Base-by-base conservation (phyloP, 2,888 invertebrate species). In the Uloborus plumipes region DNA sequence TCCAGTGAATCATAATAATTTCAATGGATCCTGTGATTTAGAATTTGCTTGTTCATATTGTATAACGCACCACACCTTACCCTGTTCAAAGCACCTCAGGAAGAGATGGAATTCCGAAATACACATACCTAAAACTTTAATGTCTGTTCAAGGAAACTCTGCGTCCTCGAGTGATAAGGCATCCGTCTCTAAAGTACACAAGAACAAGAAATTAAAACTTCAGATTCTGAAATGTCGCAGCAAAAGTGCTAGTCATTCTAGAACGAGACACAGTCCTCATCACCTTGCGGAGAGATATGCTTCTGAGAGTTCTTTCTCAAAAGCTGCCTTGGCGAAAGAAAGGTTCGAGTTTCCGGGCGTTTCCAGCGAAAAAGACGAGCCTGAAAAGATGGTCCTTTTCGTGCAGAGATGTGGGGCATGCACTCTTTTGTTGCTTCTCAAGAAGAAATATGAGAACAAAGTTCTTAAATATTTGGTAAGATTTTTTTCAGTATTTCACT, bases 21-120 rank as follows among this genome's bases (percentile, higher is more conserved):
- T 72, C 11, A 51, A 15, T 14, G 67, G 67, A 16, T 20, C 53
- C 1, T 51, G 55, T 55, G 79, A 80, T 49, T 55, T 67, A 11
- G 79, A 80, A 55, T 80, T 67, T 59, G 53, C 67, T 15, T 80
- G 79, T 26, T 55, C 61, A 15, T 51, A 73, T 18, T 80, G 79
- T 53, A 22, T 62, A 16, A 71, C 47, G n/a, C 65, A 70, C 15
- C 49, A 64, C 6, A 22, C 14, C 31, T 55, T 49, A 1, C 15
- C 18, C 11, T 4, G 20, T 16, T 22, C 61, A 9, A 53, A 53
- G 9, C 15, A 20, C 11, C n/a, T 74, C 13, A 53, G 58, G 6
- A 81, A 74, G 20, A 61, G 39, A 1, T 81, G 80, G 74, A 75
- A 81, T 31, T 81, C 80, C 0, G 74, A 75, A 50, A 20, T 74